Base-by-base conservation (phyloP, 2,797 vertebrate species). In the Schizopygopsis pylzovi region DNA sequence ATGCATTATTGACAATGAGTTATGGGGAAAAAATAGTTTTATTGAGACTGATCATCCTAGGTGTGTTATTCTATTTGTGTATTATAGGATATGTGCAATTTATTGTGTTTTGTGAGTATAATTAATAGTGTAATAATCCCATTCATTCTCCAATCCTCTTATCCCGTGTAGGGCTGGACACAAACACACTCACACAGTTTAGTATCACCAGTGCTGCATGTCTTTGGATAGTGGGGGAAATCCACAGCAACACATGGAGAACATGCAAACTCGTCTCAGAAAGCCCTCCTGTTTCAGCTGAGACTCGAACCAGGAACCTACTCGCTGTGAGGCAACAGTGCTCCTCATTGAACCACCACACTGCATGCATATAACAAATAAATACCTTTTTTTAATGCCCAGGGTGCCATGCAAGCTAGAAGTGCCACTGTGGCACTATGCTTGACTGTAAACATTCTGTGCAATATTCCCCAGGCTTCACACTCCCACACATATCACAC, bases 401-500 rank as follows among this genome's bases (percentile, higher is more conserved):
- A 76, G 8, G 47, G 47, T 3, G 4, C 25, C 28, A 37, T 52
- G 11, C 47, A 76, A 37, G 28, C 73, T 22, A 7, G 73, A 76
- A 76, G 18, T 10, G 20, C 73, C 28, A 37, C 10, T 65, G 5
- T 33, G 25, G 25, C 25, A 28, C 25, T 28, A 20, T 65, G 59
- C 59, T 47, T 33, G 25, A 80, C 25, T 33, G 3, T 78, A 59
- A 78, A 78, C 52, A 78, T 59, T 78, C 13, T 59, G 52, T 33
- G 25, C 39, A 79, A 63, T 47, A 33, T 28, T 63, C 33, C 10
- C 37, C 2, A 63, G 77, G 56, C n/a, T 47, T 52, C 22, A 25
- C 45, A 70, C 37, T 70, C 65, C 78, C 18, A 61, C 79, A 85
- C 54, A 37, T n/a, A 22, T 22, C 37, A 56, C 41, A 82, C 16